phyloP scores from a whole-genome alignment of 2,113 vertebrate genomes.

The Periophthalmus modestus region DNA sequence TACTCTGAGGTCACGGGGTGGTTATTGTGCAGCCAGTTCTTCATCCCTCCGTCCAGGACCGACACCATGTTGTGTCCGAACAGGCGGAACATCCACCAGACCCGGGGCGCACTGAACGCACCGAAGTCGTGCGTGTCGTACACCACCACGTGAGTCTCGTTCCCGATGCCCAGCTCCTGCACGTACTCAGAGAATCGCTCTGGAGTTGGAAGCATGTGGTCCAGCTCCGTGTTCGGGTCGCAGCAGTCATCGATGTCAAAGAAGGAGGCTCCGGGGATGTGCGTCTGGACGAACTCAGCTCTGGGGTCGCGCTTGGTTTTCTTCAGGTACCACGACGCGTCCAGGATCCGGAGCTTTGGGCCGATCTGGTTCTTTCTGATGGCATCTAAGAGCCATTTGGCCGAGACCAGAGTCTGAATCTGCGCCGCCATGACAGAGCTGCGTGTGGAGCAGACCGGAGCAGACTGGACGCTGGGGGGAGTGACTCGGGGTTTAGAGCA shows the following conservation, averaged over 20 bases:
- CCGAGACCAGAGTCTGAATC: constrained; percentile 79
- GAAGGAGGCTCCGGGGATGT: constrained; percentile 85
- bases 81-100: constrained; percentile 94
- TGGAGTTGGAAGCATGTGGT: constrained; percentile 85
- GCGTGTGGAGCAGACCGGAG: background rate
- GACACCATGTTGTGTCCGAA: constrained; percentile 87
- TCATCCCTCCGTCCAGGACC: constrained; percentile 87
- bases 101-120: constrained; percentile 74
- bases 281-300: constrained; percentile 80
- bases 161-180: constrained; percentile 81
- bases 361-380: background rate
- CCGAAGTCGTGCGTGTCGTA: constrained; percentile 90
- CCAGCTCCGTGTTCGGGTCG: constrained; percentile 79
- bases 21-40: constrained; percentile 83
- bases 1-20: constrained; percentile 72
- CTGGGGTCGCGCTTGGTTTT: constrained; percentile 76
- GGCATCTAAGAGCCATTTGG: constrained; percentile 3
- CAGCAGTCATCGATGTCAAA: constrained; percentile 89
- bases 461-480: background rate
- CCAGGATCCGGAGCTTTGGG: constrained; percentile 77
- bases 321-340: constrained; percentile 89
- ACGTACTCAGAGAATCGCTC: constrained; percentile 80
- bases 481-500: background rate
- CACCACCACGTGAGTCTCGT: constrained; percentile 85
- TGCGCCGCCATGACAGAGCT: constrained; percentile 74